Conservation (phyloP, 2,888 invertebrate genomes). For the Syritta pipiens region DNA sequence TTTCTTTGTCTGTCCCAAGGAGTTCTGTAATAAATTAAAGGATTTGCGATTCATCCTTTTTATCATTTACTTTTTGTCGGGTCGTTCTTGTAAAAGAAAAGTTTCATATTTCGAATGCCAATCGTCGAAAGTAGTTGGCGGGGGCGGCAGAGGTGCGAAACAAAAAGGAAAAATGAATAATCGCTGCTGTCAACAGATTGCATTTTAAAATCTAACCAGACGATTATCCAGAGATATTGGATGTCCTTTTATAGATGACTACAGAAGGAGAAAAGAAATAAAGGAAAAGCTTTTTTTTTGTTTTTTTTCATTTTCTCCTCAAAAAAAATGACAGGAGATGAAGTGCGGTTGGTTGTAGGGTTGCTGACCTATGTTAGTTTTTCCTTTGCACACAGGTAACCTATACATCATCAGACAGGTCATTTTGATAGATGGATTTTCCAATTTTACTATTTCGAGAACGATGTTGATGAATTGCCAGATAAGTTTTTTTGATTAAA, state of each 20-base stretch:
- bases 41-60: conserved; percentile 49
- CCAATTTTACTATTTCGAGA: background rate
- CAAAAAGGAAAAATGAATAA: conserved; percentile 49
- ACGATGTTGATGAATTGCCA: background rate
- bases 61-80: too few relatives aligned
- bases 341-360: conserved; percentile 5
- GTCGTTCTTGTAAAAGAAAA: conserved; percentile 32
- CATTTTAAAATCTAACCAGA: conserved; percentile 63
- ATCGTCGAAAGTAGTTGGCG: conserved; percentile 34
- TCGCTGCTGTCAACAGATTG: conserved; percentile 66
- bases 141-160: background rate
- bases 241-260: conserved; percentile 52
- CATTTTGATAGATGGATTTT: conserved; percentile 2
- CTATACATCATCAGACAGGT: background rate
- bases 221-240: conserved; percentile 63
- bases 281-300: conserved; percentile 24
- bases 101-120: conserved; percentile 62
- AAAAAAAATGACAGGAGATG: conserved; percentile 4
- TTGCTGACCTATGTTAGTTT: conserved; percentile 21
- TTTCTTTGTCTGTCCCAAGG: too few relatives aligned
- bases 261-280: background rate
- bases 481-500: conserved; percentile 11
- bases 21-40: conserved; percentile 59
- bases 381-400: background rate
- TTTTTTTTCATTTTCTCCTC: conserved; percentile 11